phyloP scores from a whole-genome alignment of 2,888 invertebrate species.

The Nasonia oneida region DNA sequence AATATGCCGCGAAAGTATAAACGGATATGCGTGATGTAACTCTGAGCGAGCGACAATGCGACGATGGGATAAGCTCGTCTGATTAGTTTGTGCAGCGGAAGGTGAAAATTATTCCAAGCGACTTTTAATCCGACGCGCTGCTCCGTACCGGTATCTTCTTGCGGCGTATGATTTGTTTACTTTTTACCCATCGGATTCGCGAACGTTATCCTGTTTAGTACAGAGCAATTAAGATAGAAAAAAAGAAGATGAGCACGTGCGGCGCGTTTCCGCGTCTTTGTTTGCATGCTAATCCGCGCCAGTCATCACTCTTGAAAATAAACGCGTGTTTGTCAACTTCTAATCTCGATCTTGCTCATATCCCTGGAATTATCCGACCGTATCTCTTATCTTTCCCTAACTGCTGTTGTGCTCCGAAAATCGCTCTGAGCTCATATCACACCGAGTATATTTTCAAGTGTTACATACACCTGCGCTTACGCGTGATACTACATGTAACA shows the following conservation, averaged over 20 bases:
- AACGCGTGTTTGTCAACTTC: constrained; percentile 7
- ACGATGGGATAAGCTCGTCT: neutral
- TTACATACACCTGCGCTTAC: neutral
- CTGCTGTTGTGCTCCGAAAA: neutral
- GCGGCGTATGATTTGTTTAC: too few relatives aligned
- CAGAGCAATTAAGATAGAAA: neutral
- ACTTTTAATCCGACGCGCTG: too few relatives aligned
- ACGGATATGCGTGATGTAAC: neutral
- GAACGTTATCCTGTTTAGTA: constrained; percentile 23
- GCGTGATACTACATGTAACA: neutral
- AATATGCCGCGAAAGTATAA: neutral
- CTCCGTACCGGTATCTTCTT: neutral
- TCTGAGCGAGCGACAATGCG: neutral
- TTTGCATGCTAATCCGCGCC: neutral
- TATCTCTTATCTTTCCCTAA: too few relatives aligned
- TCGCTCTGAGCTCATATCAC: neutral
- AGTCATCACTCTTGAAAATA: neutral
- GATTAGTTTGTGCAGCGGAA: too few relatives aligned
- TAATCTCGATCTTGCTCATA: neutral
- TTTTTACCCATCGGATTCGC: neutral
- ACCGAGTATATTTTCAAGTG: neutral
- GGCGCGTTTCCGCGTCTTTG: neutral
- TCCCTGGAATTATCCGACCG: neutral
- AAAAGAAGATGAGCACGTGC: neutral
- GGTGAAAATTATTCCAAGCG: too few relatives aligned